Evolutionary conservation across 2,888 invertebrate genomes (phyloP).

Genomic region (Chrysomela aeneicollis): DNA sequence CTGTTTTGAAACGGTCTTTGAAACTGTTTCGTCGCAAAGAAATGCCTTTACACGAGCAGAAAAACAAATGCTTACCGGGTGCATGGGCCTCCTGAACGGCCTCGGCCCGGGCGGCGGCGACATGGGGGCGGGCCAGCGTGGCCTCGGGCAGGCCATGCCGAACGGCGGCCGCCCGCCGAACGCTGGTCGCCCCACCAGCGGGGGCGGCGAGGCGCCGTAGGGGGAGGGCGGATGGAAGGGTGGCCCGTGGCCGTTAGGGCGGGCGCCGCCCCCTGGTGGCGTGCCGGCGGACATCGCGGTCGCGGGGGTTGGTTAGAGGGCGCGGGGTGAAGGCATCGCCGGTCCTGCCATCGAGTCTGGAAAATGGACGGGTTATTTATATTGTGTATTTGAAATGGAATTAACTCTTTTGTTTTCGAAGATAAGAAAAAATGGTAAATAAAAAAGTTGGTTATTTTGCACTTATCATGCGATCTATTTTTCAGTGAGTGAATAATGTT

Average conservation of each 20-base stretch:
- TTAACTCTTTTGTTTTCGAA: no score
- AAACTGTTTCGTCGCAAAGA: no score
- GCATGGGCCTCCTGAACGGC: conserved; percentile 60
- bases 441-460: no score
- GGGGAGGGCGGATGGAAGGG: conserved; percentile 80
- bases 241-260: conserved; percentile 57
- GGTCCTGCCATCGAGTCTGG: conserved; percentile 48
- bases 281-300: conserved; percentile 56
- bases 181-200: conserved; percentile 65
- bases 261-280: conserved; percentile 57
- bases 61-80: conserved; percentile 56
- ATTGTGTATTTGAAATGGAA: no score
- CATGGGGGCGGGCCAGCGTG: conserved; percentile 70
- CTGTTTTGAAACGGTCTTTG: no score
- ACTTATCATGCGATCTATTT: no score
- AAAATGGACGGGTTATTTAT: conserved; percentile 18
- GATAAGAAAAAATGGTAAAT: no score
- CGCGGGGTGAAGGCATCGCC: conserved; percentile 13
- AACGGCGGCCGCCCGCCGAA: conserved; percentile 63
- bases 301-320: conserved; percentile 28
- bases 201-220: conserved; percentile 79
- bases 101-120: conserved; percentile 63
- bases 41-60: no score
- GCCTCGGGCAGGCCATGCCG: conserved; percentile 71
- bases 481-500: no score